Conservation (phyloP, 2,113 vertebrate species). For the Aramus guarauna region DNA sequence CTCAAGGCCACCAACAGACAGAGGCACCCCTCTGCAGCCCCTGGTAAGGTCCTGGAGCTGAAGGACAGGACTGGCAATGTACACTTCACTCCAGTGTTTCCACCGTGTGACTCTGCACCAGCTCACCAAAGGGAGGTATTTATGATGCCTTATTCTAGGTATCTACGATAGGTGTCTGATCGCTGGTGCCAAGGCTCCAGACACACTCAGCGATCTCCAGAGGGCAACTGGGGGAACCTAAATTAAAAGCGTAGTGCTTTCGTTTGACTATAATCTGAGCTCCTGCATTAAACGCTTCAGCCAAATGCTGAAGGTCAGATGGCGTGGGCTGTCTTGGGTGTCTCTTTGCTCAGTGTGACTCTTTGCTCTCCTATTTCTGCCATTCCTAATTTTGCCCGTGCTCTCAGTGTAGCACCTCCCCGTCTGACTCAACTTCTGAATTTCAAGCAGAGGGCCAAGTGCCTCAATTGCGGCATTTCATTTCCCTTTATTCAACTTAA, state of each 20-base stretch:
- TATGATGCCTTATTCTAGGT: not conserved
- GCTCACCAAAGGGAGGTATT: not conserved
- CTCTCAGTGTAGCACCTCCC: not conserved
- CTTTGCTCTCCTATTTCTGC: not conserved
- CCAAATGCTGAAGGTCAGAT: not conserved
- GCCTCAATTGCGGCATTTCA: not conserved
- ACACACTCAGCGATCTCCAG: not conserved
- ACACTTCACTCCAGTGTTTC: not conserved
- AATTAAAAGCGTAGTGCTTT: not conserved
- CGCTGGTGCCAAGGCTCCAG: not conserved
- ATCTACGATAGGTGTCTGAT: not conserved
- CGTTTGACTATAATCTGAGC: fast-evolving
- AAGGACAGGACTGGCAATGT: not conserved
- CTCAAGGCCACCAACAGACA: not conserved
- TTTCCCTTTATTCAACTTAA: not conserved
- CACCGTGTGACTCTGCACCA: not conserved
- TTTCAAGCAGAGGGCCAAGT: not conserved
- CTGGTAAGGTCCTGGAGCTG: not conserved
- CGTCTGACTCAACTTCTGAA: not conserved
- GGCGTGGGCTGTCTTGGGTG: fast-evolving
- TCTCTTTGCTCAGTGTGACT: not conserved
- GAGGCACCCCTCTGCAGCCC: not conserved
- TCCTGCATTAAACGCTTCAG: not conserved
- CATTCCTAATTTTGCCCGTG: not conserved
- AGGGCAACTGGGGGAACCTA: not conserved